A percentile compares a stretch with the other conserved stretches of the same genome.
Conservation (phyloP, 2,888 invertebrate genomes). For the Conops quadrifasciatus region DNA sequence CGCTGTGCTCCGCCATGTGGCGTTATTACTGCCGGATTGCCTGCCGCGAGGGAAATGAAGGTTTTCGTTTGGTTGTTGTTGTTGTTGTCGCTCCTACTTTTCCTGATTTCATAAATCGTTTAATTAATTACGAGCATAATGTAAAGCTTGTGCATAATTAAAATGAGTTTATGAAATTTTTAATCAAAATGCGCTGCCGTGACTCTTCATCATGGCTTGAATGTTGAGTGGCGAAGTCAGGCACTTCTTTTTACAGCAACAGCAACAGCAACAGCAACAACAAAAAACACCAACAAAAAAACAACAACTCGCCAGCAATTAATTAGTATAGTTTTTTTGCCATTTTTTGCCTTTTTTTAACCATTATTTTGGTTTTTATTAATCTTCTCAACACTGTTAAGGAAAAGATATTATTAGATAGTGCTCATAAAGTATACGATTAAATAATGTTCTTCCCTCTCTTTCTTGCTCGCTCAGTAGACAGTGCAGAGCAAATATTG, state of each 20-base stretch:
- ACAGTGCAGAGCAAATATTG: no score
- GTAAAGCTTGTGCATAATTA: slow-evolving; percentile 26
- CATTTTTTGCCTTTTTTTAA: no score
- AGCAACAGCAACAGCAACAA: no score
- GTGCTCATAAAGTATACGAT: neutral
- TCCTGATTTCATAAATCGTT: slow-evolving; percentile 31
- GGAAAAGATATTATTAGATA: neutral
- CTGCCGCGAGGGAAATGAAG: slow-evolving; percentile 7
- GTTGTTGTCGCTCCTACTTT: neutral
- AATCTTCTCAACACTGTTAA: neutral
- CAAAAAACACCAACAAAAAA: no score
- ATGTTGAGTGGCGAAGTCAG: no score
- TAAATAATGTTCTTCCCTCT: neutral
- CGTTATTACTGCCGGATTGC: slow-evolving; percentile 4
- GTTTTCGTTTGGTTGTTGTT: slow-evolving; percentile 2
- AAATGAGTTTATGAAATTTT: slow-evolving; percentile 31
- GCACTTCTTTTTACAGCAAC: no score
- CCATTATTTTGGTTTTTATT: no score
- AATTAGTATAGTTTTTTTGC: neutral
- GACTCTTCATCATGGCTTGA: no score
- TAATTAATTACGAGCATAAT: slow-evolving; percentile 34
- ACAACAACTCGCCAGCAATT: slow-evolving; percentile 1
- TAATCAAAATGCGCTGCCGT: slow-evolving; percentile 27
- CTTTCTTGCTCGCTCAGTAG: no score
- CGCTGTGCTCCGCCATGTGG: neutral